Evolutionary conservation across 2,888 invertebrate genomes (phyloP).

Genomic region (Hypercompe scribonia): DNA sequence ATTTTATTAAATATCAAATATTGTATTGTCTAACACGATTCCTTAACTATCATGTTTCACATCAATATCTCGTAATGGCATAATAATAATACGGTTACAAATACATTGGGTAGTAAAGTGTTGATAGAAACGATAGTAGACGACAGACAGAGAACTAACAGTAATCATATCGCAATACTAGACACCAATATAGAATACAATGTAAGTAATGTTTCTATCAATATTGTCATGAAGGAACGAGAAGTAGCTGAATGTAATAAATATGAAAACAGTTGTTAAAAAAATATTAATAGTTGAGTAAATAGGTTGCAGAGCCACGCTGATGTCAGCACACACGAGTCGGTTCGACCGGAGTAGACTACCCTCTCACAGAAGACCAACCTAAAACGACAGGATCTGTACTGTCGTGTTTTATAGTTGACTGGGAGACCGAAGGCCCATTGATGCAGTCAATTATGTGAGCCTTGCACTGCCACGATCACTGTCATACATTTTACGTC

Average conservation of each 20-base stretch:
- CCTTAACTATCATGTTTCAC: slow-evolving; percentile 86
- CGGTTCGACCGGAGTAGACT: too few species aligned
- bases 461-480: too few species aligned
- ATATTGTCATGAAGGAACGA: slow-evolving; percentile 82
- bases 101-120: slow-evolving; percentile 73
- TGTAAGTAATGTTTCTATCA: slow-evolving; percentile 44
- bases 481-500: too few species aligned
- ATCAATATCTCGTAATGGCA: slow-evolving; percentile 81
- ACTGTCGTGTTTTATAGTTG: too few species aligned
- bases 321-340: too few species aligned
- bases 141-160: slow-evolving; percentile 38
- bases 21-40: slow-evolving; percentile 87
- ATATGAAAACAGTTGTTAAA: slow-evolving; percentile 42
- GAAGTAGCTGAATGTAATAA: slow-evolving; percentile 66
- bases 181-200: slow-evolving; percentile 39
- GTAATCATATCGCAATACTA: slow-evolving; percentile 29
- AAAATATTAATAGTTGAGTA: slow-evolving; percentile 34
- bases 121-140: slow-evolving; percentile 54
- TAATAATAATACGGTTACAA: slow-evolving; percentile 76
- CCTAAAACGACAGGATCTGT: too few species aligned
- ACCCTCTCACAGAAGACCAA: too few species aligned
- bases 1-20: slow-evolving; percentile 87
- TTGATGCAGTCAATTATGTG: too few species aligned
- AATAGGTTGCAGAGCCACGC: too few species aligned
- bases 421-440: too few species aligned